phyloP scores from a whole-genome alignment of 2,888 invertebrate genomes.

The Orthosia cruda region DNA sequence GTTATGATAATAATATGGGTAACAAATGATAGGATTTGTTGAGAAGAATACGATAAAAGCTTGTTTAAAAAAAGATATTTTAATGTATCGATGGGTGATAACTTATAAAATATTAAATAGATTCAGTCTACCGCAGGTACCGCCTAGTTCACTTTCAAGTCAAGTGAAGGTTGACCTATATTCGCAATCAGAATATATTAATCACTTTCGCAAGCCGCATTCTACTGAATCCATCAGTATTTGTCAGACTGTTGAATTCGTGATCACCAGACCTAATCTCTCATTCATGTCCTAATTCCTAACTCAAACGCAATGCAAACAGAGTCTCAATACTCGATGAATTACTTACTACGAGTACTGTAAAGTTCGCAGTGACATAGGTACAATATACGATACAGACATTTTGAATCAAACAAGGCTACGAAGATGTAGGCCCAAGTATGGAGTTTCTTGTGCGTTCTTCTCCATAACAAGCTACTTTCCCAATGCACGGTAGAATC shows the following conservation, averaged over 20 bases:
- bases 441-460: no score
- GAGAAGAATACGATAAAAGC: no score
- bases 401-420: no score
- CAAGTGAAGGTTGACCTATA: background rate
- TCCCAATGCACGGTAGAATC: no score
- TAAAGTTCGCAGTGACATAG: background rate
- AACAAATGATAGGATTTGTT: no score
- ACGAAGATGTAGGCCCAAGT: no score
- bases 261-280: constrained; percentile 27
- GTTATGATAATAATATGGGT: no score
- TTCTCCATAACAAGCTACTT: no score
- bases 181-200: constrained; percentile 1
- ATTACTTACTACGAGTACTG: constrained; percentile 29
- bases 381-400: background rate
- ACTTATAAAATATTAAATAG: no score
- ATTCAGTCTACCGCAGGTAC: background rate
- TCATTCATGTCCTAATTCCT: constrained; percentile 38
- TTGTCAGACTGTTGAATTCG: constrained; percentile 11
- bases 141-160: background rate
- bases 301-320: constrained; percentile 36
- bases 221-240: constrained; percentile 6
- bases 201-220: background rate
- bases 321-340: constrained; percentile 33
- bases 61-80: no score
- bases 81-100: no score